These are phyloP conservation scores for Ictalurus punctatus DNA, from an alignment of 2,113 vertebrate genomes.

Conservation along the genomic window DNA sequence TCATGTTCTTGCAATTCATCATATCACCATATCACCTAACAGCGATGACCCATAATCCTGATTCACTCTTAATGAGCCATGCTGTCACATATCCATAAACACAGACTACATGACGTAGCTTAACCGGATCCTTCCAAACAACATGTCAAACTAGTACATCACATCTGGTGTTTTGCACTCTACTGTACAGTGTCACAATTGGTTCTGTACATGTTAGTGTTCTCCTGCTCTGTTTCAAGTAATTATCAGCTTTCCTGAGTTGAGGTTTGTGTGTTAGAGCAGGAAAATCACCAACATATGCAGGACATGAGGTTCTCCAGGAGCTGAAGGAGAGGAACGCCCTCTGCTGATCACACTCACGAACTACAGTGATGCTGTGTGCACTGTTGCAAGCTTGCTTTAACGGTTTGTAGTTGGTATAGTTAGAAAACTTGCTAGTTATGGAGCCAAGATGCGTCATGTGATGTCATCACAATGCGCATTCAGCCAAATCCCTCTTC, in stretches of 20 bases:
- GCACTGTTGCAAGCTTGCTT: not conserved
- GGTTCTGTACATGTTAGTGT: not conserved
- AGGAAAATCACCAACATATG: not conserved
- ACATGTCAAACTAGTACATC: not conserved
- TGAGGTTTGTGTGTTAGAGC: not conserved
- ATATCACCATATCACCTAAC: not conserved
- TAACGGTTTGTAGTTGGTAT: not conserved
- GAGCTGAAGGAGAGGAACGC: conserved; percentile 30
- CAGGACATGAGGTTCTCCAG: too few relatives aligned
- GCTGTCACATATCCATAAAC: not conserved
- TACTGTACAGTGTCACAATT: not conserved
- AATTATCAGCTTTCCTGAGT: not conserved
- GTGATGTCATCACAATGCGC: too few relatives aligned
- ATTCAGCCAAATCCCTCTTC: too few relatives aligned
- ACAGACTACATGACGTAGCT: not conserved
- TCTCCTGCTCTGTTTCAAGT: not conserved
- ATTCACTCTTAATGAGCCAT: not conserved
- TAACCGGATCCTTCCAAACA: not conserved
- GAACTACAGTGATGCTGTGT: not conserved
- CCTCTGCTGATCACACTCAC: conserved; percentile 9
- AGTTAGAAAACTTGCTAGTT: not conserved
- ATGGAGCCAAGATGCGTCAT: not conserved
- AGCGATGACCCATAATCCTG: not conserved
- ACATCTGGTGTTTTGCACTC: not conserved
- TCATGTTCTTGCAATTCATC: not conserved